A percentile compares a stretch with the other conserved stretches of the same genome.
Conservation (phyloP, 2,888 invertebrate genomes). For the Tineola bisselliella region DNA sequence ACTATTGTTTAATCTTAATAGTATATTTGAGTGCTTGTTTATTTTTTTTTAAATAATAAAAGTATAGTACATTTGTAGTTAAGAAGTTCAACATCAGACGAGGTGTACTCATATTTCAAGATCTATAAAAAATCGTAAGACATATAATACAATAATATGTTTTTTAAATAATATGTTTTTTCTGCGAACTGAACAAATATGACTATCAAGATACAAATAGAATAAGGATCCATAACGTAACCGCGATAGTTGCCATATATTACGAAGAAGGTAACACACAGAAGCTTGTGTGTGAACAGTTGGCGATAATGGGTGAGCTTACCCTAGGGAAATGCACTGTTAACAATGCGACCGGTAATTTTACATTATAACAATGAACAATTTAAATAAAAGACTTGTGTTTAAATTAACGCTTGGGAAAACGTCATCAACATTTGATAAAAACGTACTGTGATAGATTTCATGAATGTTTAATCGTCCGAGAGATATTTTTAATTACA, state of each 20-base stretch:
- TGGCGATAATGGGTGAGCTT: slow-evolving; percentile 57
- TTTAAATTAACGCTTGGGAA: neutral
- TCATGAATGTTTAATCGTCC: slow-evolving; percentile 1
- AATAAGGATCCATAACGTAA: neutral
- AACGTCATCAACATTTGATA: neutral
- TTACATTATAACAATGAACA: slow-evolving; percentile 47
- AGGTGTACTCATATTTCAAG: too few relatives aligned
- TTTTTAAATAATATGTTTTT: too few relatives aligned
- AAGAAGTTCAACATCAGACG: too few relatives aligned
- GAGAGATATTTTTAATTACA: neutral
- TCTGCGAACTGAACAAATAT: too few relatives aligned
- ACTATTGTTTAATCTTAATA: too few relatives aligned
- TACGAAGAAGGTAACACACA: neutral
- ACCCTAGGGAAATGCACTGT: slow-evolving; percentile 58
- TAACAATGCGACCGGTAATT: slow-evolving; percentile 58
- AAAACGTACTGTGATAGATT: neutral
- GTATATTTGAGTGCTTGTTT: too few relatives aligned
- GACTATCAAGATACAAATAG: neutral
- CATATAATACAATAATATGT: too few relatives aligned
- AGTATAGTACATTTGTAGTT: too few relatives aligned
- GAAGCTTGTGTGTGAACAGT: slow-evolving; percentile 43
- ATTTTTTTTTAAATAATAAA: too few relatives aligned
- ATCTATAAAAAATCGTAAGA: too few relatives aligned
- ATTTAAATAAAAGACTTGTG: slow-evolving; percentile 5
- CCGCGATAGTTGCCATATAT: slow-evolving; percentile 13